Evolutionary conservation across 2,113 vertebrate genomes (phyloP).

Genomic region (Poeciliopsis occidentalis): DNA sequence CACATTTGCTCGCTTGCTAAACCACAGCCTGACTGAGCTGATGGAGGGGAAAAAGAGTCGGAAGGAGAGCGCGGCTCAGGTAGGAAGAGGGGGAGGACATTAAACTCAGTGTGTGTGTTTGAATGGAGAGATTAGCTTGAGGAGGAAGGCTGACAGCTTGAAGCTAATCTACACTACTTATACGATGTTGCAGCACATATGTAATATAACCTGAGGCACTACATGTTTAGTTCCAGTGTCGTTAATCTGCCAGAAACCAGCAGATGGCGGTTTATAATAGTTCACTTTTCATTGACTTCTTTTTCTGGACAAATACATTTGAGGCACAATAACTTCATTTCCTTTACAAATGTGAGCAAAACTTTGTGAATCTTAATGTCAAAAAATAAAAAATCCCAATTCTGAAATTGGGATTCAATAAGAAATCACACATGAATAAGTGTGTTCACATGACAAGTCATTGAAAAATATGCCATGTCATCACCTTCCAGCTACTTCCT

Average conservation of each 20-base stretch:
- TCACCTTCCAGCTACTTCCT: too few species aligned
- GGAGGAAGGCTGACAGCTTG: constrained; percentile 52
- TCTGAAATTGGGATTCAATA: too few species aligned
- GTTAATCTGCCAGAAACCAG: neutral
- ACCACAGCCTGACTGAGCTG: constrained; percentile 44
- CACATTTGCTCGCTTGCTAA: constrained; percentile 38
- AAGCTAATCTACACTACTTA: constrained; percentile 30
- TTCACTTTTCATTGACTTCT: neutral
- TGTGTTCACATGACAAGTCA: too few species aligned
- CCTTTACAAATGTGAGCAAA: too few species aligned
- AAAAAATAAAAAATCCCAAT: too few species aligned
- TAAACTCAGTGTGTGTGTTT: constrained; percentile 58
- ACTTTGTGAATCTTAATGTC: too few species aligned
- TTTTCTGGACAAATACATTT: neutral
- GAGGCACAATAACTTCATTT: too few species aligned
- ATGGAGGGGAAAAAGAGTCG: neutral
- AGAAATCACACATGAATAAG: too few species aligned
- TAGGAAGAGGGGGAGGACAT: constrained; percentile 57
- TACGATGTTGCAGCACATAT: constrained; percentile 7
- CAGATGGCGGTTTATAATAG: neutral
- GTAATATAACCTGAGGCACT: constrained; percentile 3
- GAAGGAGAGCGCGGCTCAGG: constrained; percentile 37
- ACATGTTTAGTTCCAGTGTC: neutral
- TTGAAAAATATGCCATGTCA: too few species aligned
- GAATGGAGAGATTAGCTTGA: constrained; percentile 60